Base-by-base conservation (phyloP, 2,113 vertebrate genomes). In the Oceanodroma tethys region DNA sequence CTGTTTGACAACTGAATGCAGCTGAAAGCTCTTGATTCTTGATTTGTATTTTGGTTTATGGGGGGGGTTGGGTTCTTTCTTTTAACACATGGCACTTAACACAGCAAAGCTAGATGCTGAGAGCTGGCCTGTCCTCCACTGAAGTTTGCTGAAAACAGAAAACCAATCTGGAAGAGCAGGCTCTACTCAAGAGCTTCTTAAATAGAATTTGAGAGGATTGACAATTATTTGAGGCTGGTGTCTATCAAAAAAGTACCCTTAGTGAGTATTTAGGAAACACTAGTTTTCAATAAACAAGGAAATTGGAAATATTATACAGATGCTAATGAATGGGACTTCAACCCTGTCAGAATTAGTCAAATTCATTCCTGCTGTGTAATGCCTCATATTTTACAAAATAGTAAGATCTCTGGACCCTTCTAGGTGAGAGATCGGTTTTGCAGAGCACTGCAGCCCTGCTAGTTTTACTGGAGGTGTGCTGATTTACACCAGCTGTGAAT, bases 21-120 rank as follows among this genome's bases (percentile, higher is more conserved):
- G 96, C 96, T 97, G 97, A 91, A 93, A 91, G 45, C 86, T 90
- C 95, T 97, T 89, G 68, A 72, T 94, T 95, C 86, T 47, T 94
- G 48, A 82, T 95, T 91, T 91, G 34, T 68, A 8, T 87, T 89
- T 74, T 70, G 34, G 1, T 2, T 72, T 88, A n/a, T 89, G 45
- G 27, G 53, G 8, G 27, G 20, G 50, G 18, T 36, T 79, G 52
- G 47, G 66, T 23, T 47, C 65, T 68, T 89, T 47, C 22, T 90
- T 85, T 48, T 56, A 67, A 26, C 16, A 48, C 9, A 2, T 30
- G 40, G 65, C 45, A 42, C 71, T 81, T 53, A 82, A 29, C 4
- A 59, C 23, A 83, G 73, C 34, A 87, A 56, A 86, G 65, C 56
- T 95, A 9, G 34, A 79, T 72, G 48, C 17, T 25, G 1, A 45